phyloP scores from a whole-genome alignment of 2,888 invertebrate genomes.

The Tenthredo amoena region DNA sequence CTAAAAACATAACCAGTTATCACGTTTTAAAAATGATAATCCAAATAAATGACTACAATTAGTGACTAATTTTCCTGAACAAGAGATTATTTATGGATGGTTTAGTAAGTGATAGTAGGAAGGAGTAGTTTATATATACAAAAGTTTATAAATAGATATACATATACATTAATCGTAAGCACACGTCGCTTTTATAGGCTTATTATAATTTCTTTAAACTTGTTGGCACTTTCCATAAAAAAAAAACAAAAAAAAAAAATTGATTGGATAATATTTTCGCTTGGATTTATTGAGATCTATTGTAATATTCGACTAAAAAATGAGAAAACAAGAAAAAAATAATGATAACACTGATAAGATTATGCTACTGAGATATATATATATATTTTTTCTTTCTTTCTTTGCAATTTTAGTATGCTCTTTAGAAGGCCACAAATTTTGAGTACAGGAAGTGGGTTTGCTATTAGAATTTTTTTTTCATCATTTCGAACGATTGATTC shows the following conservation, averaged over 20 bases:
- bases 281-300: conserved; percentile 33
- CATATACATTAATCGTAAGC: conserved; percentile 59
- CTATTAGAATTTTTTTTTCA: conserved; percentile 34
- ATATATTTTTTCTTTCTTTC: conserved; percentile 11
- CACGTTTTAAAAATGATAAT: conserved; percentile 2
- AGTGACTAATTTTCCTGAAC: conserved; percentile 23
- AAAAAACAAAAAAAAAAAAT: conserved; percentile 17
- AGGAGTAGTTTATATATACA: conserved; percentile 42
- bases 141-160: conserved; percentile 58
- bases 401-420: conserved; percentile 36
- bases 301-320: conserved; percentile 8
- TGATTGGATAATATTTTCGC: conserved; percentile 25
- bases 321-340: neutral
- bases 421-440: conserved; percentile 50
- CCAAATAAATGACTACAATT: conserved; percentile 20
- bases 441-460: conserved; percentile 40
- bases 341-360: neutral
- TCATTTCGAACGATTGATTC: conserved; percentile 46
- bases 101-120: conserved; percentile 28
- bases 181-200: conserved; percentile 55
- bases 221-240: conserved; percentile 59
- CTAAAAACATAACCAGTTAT: neutral
- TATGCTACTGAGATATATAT: conserved; percentile 34
- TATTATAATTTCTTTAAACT: conserved; percentile 55
- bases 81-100: conserved; percentile 19